Evolutionary conservation across 2,797 vertebrate species (phyloP), one percentile per base, ranked within the genome.

Genomic region (Melanotaenia boesemani): DNA sequence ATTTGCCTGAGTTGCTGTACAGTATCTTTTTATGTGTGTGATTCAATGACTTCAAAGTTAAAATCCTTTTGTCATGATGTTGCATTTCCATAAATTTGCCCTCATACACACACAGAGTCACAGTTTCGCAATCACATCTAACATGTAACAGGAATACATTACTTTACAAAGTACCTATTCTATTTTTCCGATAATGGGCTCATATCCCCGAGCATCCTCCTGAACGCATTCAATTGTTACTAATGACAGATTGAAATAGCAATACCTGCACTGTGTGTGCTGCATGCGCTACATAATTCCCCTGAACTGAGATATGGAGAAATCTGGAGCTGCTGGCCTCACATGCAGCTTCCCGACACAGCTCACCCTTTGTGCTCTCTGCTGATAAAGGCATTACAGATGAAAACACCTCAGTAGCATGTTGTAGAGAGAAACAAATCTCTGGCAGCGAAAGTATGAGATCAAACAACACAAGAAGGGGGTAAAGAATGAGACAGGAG

Each of bases 391-490:
- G 74, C 32, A 22, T 75, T 28, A n/a, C 63, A 74, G 86, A 85
- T 86, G 74, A 80, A 79, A 87, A 86, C 81, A 86, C 80, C 63
- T 88, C 69, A 2, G 69, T 37, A 41, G 70, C 37, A 65, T 5
- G 77, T 69, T 80, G 70, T 26, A 57, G 71, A 60, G 67, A 70
- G 74, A 84, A 88, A 85, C 87, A 87, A 79, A 86, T 86, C 71
- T 85, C 73, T 83, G 77, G 83, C 84, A 82, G 76, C n/a, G 1
- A 74, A 83, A 89, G 76, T 86, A 83, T 81, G 76, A 88, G 86
- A 87, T 89, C 87, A 89, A 89, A 91, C 82, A 86, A 75, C 71
- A 71, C 1, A 6, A 59, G 64, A 62, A 28, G 54, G 71, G 48
- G 57, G 58, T 59, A 18, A 74, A 69, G 52, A 60, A 12, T 50